Conservation (phyloP, 2,113 vertebrate genomes). For the Oxyruncus cristatus region DNA sequence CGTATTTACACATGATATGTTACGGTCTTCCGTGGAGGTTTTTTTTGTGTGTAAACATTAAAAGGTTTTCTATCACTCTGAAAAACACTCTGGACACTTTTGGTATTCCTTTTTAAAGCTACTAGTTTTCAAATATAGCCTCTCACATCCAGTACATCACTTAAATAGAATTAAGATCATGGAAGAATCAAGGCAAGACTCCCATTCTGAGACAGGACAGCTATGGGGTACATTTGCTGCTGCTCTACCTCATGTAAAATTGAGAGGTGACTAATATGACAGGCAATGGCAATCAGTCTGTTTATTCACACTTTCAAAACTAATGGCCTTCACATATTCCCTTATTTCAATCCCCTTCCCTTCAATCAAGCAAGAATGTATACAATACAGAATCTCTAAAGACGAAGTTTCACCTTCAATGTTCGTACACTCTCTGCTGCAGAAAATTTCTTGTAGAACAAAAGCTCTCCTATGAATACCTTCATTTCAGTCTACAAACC, state of each 20-base stretch:
- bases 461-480: not conserved
- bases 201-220: not conserved
- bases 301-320: not conserved
- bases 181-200: not conserved
- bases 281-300: not conserved
- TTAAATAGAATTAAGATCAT: not conserved
- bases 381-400: fast-evolving
- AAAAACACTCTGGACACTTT: not conserved
- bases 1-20: not conserved
- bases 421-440: not conserved
- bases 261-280: not conserved
- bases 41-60: not conserved
- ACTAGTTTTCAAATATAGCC: not conserved
- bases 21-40: not conserved
- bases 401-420: not conserved
- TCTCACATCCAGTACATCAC: not conserved
- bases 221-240: not conserved
- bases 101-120: not conserved
- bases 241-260: not conserved
- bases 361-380: not conserved
- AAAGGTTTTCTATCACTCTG: not conserved
- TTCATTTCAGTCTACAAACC: not conserved
- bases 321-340: not conserved
- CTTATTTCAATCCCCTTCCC: not conserved
- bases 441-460: not conserved